Conservation (phyloP, 2,113 vertebrate species). For the Thermophis baileyi region DNA sequence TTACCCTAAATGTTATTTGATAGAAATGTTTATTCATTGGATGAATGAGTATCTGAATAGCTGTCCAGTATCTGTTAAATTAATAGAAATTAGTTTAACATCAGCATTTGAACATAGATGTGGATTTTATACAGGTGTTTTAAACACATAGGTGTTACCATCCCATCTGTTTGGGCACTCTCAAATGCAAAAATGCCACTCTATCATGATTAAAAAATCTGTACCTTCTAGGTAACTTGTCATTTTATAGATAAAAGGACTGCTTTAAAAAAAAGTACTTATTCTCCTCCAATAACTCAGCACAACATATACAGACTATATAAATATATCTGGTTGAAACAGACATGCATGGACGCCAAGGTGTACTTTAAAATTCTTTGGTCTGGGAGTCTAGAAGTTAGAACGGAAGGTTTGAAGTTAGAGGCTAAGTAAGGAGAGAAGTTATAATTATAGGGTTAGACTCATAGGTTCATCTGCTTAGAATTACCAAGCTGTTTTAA, state of each 20-base stretch:
- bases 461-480: conserved; percentile 77
- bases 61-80: background rate
- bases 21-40: background rate
- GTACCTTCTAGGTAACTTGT: conserved; percentile 44
- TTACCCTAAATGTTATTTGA: background rate
- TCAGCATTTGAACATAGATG: background rate
- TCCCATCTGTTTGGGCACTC: background rate
- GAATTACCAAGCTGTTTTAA: conserved; percentile 82
- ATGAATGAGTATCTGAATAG: background rate
- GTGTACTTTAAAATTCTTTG: conserved; percentile 63
- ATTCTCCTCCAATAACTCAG: conserved; percentile 22
- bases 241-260: conserved; percentile 41
- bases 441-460: conserved; percentile 80
- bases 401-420: conserved; percentile 68
- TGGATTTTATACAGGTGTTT: background rate
- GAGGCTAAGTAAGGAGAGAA: conserved; percentile 68
- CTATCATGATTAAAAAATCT: conserved; percentile 39
- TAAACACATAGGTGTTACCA: background rate
- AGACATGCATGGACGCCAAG: conserved; percentile 61
- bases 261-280: conserved; percentile 42
- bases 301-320: conserved; percentile 4
- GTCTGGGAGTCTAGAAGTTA: conserved; percentile 62
- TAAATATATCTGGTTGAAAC: conserved; percentile 45
- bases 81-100: background rate
- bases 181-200: conserved; percentile 32